phyloP scores from a whole-genome alignment of 2,113 vertebrate genomes.

The Vombatus ursinus region DNA sequence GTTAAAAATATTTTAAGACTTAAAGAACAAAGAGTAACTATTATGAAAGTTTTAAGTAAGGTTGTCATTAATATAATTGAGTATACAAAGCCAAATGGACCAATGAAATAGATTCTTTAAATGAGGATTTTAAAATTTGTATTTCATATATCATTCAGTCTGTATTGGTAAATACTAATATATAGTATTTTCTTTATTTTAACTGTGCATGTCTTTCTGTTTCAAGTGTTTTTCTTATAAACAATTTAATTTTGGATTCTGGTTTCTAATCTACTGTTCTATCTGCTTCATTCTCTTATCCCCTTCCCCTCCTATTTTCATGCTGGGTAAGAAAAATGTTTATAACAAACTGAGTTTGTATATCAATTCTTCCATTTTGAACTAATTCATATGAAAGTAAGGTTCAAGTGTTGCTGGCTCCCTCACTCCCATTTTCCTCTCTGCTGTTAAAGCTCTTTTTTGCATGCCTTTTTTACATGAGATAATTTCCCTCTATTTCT shows the following conservation, averaged over 20 bases:
- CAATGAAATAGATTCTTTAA: not conserved
- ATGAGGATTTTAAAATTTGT: not conserved
- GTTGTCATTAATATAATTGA: not conserved
- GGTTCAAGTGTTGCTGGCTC: not conserved
- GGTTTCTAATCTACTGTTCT: not conserved
- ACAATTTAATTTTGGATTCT: not conserved
- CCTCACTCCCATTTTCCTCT: not conserved
- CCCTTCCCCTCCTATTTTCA: not conserved
- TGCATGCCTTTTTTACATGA: not conserved
- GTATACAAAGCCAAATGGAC: fast-evolving
- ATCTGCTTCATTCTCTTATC: not conserved
- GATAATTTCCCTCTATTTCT: not conserved
- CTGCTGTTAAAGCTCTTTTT: not conserved
- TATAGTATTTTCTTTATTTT: not conserved
- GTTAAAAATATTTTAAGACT: not conserved
- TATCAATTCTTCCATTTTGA: not conserved
- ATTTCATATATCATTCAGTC: not conserved
- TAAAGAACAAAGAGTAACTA: not conserved
- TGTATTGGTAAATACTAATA: not conserved
- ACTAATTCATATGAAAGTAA: not conserved
- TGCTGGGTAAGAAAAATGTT: not conserved
- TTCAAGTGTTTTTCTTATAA: not conserved
- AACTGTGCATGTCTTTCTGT: not conserved
- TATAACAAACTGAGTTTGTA: not conserved
- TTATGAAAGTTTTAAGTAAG: not conserved